Evolutionary conservation across 2,888 invertebrate species (phyloP).

Genomic region (Pomacea canaliculata): DNA sequence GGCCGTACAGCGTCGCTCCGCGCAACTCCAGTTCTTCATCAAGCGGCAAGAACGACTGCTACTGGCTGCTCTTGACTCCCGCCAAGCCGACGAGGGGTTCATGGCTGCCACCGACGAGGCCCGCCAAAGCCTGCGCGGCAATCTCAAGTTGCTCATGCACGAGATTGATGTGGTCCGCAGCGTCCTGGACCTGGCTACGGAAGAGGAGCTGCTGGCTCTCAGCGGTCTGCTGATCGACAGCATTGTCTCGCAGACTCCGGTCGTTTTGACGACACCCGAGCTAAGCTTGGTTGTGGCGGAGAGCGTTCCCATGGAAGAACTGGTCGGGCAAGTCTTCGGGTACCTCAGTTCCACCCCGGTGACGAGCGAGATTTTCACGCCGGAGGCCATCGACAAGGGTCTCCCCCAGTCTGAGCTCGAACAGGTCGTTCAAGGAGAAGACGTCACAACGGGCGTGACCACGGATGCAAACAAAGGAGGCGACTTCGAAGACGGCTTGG

Average conservation of each 20-base stretch:
- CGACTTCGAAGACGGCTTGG: neutral
- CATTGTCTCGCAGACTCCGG: conserved; percentile 30
- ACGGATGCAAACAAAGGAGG: neutral
- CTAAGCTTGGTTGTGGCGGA: conserved; percentile 26
- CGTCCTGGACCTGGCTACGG: conserved; percentile 34
- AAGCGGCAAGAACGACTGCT: conserved; percentile 46
- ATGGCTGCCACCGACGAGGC: conserved; percentile 28
- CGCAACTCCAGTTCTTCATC: conserved; percentile 45
- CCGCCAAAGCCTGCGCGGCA: conserved; percentile 29
- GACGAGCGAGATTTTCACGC: conserved; percentile 22
- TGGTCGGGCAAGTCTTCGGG: conserved; percentile 32
- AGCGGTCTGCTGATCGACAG: conserved; percentile 27
- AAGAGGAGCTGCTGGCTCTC: conserved; percentile 33
- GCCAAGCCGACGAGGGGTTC: conserved; percentile 34
- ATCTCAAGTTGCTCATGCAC: conserved; percentile 35
- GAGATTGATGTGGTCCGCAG: conserved; percentile 35
- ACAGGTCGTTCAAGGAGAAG: conserved; percentile 7
- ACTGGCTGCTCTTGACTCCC: conserved; percentile 41
- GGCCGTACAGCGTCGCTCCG: conserved; percentile 44
- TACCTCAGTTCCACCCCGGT: conserved; percentile 21
- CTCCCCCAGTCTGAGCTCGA: neutral
- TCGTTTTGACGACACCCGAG: conserved; percentile 29
- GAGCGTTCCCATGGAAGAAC: conserved; percentile 26
- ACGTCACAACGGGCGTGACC: neutral
- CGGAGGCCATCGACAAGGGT: conserved; percentile 15